Percentiles rank a stretch among this genome's conserved stretches.
phyloP scores from a whole-genome alignment of 2,113 vertebrate genomes.

The Aegithalos caudatus region DNA sequence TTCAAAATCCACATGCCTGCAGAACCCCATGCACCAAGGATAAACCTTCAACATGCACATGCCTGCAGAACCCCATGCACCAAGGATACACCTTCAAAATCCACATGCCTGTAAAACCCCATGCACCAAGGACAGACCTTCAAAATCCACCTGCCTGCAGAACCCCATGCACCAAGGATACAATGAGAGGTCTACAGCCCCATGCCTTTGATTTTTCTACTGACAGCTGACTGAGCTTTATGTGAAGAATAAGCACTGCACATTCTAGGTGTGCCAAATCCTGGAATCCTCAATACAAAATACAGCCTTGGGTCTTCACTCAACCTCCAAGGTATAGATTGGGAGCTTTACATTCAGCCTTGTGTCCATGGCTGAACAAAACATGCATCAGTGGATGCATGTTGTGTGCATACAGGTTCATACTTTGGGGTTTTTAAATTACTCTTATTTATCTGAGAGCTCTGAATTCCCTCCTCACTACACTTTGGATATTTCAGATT shows the following conservation, averaged over 20 bases:
- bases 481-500: neutral
- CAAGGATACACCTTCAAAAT: neutral
- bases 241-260: neutral
- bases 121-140: no score
- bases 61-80: neutral
- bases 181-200: neutral
- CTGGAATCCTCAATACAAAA: neutral
- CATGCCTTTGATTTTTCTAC: neutral
- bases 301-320: neutral
- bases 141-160: neutral
- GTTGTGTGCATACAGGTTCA: neutral
- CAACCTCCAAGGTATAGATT: fast-evolving
- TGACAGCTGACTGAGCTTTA: neutral
- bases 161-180: neutral
- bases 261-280: neutral
- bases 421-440: fast-evolving
- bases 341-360: neutral
- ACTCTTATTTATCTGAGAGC: neutral
- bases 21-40: no score
- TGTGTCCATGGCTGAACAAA: neutral
- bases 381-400: neutral
- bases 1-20: neutral
- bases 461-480: neutral
- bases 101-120: neutral
- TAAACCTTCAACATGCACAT: neutral